phyloP scores from a whole-genome alignment of 2,797 vertebrate genomes.

The Macrochelys suwanniensis region DNA sequence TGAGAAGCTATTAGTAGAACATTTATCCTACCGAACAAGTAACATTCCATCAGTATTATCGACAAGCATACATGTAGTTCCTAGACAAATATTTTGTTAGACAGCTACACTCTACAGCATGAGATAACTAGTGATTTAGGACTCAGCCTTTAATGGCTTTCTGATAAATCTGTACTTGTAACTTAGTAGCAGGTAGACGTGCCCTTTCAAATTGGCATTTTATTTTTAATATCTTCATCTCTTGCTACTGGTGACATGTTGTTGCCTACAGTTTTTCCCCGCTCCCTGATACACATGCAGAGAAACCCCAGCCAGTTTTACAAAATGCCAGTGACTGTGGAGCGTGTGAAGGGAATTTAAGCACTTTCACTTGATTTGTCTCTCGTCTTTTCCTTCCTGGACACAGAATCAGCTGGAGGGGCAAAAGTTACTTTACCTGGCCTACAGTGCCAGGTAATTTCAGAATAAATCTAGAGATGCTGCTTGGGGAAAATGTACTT shows the following conservation, averaged over 20 bases:
- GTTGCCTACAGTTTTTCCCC: background rate
- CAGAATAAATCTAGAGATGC: background rate
- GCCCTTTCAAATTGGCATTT: slow-evolving; percentile 40
- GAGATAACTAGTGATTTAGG: background rate
- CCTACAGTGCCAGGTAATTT: background rate
- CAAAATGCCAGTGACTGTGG: background rate
- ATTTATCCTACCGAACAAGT: background rate
- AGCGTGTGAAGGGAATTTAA: background rate
- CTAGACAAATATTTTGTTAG: background rate
- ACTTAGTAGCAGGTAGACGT: background rate
- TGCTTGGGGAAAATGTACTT: background rate
- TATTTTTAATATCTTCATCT: slow-evolving; percentile 39
- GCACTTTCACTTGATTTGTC: background rate
- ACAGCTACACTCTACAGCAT: background rate
- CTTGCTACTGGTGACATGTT: background rate
- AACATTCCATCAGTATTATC: background rate
- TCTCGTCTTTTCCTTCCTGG: background rate
- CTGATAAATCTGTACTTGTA: slow-evolving; percentile 28
- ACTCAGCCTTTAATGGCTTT: slow-evolving; percentile 9
- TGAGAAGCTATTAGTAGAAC: background rate
- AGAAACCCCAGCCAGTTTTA: background rate
- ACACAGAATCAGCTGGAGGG: background rate
- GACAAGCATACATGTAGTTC: fast-evolving
- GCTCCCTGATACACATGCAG: background rate
- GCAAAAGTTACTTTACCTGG: background rate